Base-by-base conservation (phyloP, 2,113 vertebrate genomes). In the Hepsetus odoe region DNA sequence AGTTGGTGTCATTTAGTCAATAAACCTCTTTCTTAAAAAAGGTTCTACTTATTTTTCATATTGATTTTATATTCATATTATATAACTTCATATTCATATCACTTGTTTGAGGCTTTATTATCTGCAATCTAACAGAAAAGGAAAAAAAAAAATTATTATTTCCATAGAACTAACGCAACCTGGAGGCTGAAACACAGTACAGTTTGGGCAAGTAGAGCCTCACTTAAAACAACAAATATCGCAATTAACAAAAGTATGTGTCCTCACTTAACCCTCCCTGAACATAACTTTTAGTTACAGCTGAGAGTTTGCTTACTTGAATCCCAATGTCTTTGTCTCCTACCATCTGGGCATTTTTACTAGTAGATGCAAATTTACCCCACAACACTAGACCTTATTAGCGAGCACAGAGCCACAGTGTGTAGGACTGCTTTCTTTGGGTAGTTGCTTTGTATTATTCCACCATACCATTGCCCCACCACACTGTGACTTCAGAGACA, bases 401-500 rank as follows among this genome's bases (percentile, higher is more conserved):
- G 28, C 53, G 69, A 13, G 22, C 8, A 67, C 40, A 64, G 12
- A 61, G 77, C 12, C n/a, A 2, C 18, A 74, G 33, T 28, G 4
- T 14, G 16, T 1, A 12, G 42, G 20, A 81, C 20, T 5, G 35
- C 38, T 49, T 32, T 55, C 56, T 64, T 32, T 53, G 65, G 0
- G 18, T 38, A n/a, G 51, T 20, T 33, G 30, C 61, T 71, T 55
- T 30, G 55, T 5, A 71, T 71, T 35, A 40, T 55, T 28, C 72
- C 66, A 76, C 66, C 72, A 81, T 70, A 71, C 26, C 59, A 51
- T 16, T 20, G 14, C 32, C 20, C 85, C 84, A 72, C 89, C 56
- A 65, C 79, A 87, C 83, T 89, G 89, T 87, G 87, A 87, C 79
- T 84, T 89, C 87, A 89, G 90, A 90, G 89, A 87, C 87, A 88